Conservation (phyloP, 2,888 invertebrate species). For the Copidosoma aretas region DNA sequence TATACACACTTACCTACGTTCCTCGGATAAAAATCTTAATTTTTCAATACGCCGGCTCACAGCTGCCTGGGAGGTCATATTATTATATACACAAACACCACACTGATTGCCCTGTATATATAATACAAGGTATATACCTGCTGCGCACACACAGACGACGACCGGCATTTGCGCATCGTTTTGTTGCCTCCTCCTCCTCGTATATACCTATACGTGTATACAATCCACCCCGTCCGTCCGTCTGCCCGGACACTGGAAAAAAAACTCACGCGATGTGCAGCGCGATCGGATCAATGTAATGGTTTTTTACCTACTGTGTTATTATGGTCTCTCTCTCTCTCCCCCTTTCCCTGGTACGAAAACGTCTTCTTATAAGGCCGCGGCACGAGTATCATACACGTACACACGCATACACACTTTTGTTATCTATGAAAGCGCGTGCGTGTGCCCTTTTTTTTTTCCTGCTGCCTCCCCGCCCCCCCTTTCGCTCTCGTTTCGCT, state of each 20-base stretch:
- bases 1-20: not conserved
- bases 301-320: constrained; percentile 9
- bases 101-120: no score
- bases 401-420: not conserved
- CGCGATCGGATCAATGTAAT: constrained; percentile 19
- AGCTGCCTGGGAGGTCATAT: constrained; percentile 30
- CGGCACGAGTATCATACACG: not conserved
- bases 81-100: no score
- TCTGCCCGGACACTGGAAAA: not conserved
- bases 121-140: no score
- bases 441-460: not conserved
- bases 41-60: constrained; percentile 18
- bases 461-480: not conserved
- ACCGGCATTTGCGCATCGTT: not conserved
- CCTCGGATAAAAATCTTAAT: constrained; percentile 33
- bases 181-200: not conserved
- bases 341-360: no score
- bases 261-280: not conserved
- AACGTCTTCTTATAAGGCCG: no score
- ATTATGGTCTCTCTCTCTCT: not conserved
- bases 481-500: not conserved
- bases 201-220: not conserved
- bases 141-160: no score
- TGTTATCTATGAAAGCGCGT: not conserved
- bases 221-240: no score